A percentile compares a stretch with the other conserved stretches of the same genome.
These are phyloP conservation scores for Otus sunia DNA, from an alignment of 2,113 vertebrate species.

Conservation along the genomic window DNA sequence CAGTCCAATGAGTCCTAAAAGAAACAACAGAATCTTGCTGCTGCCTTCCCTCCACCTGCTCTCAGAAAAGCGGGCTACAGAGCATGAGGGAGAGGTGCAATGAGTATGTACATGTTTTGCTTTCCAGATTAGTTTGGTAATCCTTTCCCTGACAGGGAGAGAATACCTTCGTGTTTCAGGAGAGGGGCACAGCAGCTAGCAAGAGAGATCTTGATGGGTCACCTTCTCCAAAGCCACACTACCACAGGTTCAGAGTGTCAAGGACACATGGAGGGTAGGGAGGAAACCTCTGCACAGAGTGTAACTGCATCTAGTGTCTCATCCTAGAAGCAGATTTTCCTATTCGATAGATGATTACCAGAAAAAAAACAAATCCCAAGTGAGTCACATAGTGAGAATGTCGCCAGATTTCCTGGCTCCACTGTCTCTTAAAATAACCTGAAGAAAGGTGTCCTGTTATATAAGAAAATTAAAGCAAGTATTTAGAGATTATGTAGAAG, in stretches of 20 bases:
- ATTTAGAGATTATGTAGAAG: neutral
- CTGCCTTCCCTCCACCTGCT: neutral
- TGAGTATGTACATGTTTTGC: neutral
- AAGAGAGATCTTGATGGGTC: neutral
- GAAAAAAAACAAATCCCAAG: neutral
- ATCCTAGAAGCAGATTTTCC: neutral
- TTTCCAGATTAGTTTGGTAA: neutral
- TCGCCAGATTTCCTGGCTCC: neutral
- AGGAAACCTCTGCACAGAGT: neutral
- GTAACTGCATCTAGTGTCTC: neutral
- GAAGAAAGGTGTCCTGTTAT: neutral
- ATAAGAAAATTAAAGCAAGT: neutral
- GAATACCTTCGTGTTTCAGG: neutral
- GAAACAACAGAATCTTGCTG: neutral
- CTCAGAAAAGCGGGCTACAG: neutral
- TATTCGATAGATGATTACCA: neutral
- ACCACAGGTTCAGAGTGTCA: neutral
- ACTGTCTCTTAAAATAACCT: neutral
- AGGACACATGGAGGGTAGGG: neutral
- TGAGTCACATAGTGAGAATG: neutral
- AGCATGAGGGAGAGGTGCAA: neutral
- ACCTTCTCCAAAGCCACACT: neutral
- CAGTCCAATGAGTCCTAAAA: neutral
- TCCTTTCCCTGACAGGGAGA: neutral
- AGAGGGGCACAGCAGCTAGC: neutral